These are phyloP conservation scores for Pantherophis guttatus DNA, from an alignment of 2,113 vertebrate genomes.

Conservation along the genomic window DNA sequence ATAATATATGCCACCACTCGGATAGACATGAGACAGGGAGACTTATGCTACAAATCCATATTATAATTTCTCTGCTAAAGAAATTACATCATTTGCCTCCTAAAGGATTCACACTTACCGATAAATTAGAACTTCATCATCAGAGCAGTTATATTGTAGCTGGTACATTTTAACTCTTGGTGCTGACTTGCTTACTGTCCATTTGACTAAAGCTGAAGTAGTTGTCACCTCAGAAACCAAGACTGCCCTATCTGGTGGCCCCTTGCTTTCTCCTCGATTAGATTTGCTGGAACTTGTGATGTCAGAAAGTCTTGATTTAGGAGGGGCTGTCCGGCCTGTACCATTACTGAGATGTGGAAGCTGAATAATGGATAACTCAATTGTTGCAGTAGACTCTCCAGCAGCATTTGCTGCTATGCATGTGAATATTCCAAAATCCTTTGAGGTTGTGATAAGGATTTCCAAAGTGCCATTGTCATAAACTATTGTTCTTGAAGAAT, in stretches of 20 bases:
- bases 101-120: slow-evolving; percentile 74
- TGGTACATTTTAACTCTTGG: slow-evolving; percentile 98
- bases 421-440: slow-evolving; percentile 94
- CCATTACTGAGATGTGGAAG: slow-evolving; percentile 90
- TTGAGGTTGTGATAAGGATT: slow-evolving; percentile 89
- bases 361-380: slow-evolving; percentile 93
- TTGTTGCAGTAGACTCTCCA: slow-evolving; percentile 87
- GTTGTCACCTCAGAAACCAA: slow-evolving; percentile 91
- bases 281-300: slow-evolving; percentile 94
- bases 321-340: slow-evolving; percentile 80
- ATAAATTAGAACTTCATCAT: slow-evolving; percentile 97
- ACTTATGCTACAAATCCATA: neutral
- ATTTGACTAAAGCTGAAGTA: slow-evolving; percentile 88
- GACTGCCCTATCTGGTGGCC: slow-evolving; percentile 82
- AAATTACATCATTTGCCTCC: neutral
- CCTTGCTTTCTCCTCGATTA: slow-evolving; percentile 82
- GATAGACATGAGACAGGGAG: slow-evolving; percentile 23
- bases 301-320: slow-evolving; percentile 91
- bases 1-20: slow-evolving; percentile 39
- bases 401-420: slow-evolving; percentile 97
- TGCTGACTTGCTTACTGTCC: slow-evolving; percentile 89
- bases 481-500: slow-evolving; percentile 85
- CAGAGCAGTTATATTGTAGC: slow-evolving; percentile 96
- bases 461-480: slow-evolving; percentile 95
- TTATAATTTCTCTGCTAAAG: neutral